Evolutionary conservation across 2,113 vertebrate species (phyloP).

Genomic region (Sebastes schlegelii): DNA sequence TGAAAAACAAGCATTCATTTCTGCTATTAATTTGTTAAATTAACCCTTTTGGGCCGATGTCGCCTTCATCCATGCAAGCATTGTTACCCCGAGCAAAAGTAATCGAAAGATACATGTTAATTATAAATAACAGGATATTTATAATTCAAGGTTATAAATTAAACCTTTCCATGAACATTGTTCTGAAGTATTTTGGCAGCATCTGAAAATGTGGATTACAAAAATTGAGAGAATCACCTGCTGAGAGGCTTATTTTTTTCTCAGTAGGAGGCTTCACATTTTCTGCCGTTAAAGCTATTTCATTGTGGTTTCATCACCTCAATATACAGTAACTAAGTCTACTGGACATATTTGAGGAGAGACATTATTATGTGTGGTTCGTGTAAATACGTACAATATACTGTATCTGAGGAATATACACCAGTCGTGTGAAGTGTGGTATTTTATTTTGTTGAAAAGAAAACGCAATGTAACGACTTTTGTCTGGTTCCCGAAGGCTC

Average conservation of each 20-base stretch:
- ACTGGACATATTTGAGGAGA: background rate
- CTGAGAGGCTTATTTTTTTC: conserved; percentile 15
- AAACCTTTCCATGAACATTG: background rate
- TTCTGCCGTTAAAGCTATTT: background rate
- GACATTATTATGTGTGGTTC: background rate
- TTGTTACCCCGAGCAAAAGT: background rate
- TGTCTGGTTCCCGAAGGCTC: conserved; percentile 37
- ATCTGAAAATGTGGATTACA: background rate
- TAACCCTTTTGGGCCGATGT: background rate
- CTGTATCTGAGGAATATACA: background rate
- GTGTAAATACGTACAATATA: background rate
- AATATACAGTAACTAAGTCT: background rate
- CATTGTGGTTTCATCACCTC: conserved; percentile 46
- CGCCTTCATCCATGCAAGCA: background rate
- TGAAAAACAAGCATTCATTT: background rate
- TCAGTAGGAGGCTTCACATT: background rate
- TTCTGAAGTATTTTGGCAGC: background rate
- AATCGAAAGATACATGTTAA: conserved; percentile 19
- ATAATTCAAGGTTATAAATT: background rate
- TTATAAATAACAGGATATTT: background rate
- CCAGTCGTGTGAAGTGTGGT: background rate
- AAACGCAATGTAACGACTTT: background rate
- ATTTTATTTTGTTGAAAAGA: conserved; percentile 15
- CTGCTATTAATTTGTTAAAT: background rate
- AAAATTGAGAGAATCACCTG: conserved; percentile 6